phyloP scores from a whole-genome alignment of 92 coral and sea anemone genomes.

The Umimayanthus chanpuru region DNA sequence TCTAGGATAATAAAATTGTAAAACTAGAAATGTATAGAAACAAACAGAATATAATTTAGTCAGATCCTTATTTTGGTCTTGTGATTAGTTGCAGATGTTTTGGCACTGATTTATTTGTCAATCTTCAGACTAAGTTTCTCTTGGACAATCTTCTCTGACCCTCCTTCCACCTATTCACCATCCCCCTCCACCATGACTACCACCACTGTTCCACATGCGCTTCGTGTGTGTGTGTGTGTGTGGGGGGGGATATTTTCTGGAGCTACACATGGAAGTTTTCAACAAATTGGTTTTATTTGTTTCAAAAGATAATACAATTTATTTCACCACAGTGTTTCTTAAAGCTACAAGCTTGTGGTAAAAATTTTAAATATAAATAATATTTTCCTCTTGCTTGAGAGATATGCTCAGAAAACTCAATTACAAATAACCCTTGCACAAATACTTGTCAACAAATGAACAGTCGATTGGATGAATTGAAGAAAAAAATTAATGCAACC shows the following conservation, averaged over 20 bases:
- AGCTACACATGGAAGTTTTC: too few species aligned
- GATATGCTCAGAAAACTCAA: not conserved
- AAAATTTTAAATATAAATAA: too few species aligned
- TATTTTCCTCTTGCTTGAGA: not conserved
- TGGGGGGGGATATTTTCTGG: too few species aligned
- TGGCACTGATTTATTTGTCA: not conserved
- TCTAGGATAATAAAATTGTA: constrained; percentile 16
- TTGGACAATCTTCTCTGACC: not conserved
- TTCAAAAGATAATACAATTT: too few species aligned
- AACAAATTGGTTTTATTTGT: too few species aligned
- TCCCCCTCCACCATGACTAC: too few species aligned
- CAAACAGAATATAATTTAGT: constrained; percentile 5
- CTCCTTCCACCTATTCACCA: too few species aligned
- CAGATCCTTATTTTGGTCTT: constrained; percentile 11
- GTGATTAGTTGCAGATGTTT: constrained; percentile 13
- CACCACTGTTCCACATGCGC: too few species aligned
- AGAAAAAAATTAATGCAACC: not conserved
- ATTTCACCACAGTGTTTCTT: too few species aligned
- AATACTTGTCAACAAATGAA: constrained; percentile 1
- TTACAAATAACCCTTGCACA: constrained; percentile 7
- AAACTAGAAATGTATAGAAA: constrained; percentile 9
- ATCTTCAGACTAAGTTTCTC: constrained; percentile 16
- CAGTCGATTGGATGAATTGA: not conserved
- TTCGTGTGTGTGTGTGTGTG: too few species aligned
- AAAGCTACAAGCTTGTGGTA: too few species aligned